A percentile compares a stretch with the other conserved stretches of the same genome.
These are phyloP conservation scores for Spizella passerina DNA, from an alignment of 2,797 vertebrate species.

Conservation along the genomic window DNA sequence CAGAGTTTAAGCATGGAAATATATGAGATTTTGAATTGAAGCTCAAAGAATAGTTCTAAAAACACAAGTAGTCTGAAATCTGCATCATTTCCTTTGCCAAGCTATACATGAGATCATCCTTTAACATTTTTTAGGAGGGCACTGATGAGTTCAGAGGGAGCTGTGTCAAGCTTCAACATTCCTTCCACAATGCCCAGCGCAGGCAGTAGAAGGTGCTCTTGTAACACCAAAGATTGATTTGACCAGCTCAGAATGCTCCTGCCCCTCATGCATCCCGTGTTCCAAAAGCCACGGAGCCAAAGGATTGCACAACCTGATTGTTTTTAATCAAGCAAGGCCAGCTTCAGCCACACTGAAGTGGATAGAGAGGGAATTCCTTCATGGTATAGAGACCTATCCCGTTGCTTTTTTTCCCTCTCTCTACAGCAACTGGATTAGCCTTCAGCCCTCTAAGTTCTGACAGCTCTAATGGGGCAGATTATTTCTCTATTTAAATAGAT, in stretches of 20 bases:
- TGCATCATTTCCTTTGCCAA: not conserved
- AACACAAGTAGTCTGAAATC: not conserved
- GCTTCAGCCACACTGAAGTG: not conserved
- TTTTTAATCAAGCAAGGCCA: constrained; percentile 18
- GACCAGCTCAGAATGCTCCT: not conserved
- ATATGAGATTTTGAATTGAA: not conserved
- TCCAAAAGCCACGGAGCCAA: constrained; percentile 25
- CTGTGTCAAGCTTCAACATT: not conserved
- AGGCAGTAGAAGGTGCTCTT: constrained; percentile 59
- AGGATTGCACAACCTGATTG: constrained; percentile 20
- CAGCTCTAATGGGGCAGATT: not conserved
- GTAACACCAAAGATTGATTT: constrained; percentile 1
- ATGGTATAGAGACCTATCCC: accelerated
- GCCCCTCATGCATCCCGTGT: not conserved
- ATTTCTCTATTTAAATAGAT: not conserved
- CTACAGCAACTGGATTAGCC: not conserved
- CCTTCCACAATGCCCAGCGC: not conserved
- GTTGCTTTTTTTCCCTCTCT: not conserved
- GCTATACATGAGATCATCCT: not conserved
- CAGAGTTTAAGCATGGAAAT: not conserved
- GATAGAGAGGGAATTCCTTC: not conserved
- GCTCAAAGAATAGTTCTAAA: not conserved
- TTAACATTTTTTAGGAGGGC: not conserved
- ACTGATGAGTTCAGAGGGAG: not conserved
- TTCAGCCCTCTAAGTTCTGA: not conserved